Evolutionary conservation across 2,797 vertebrate genomes (phyloP).

Genomic region (Argentina silus): DNA sequence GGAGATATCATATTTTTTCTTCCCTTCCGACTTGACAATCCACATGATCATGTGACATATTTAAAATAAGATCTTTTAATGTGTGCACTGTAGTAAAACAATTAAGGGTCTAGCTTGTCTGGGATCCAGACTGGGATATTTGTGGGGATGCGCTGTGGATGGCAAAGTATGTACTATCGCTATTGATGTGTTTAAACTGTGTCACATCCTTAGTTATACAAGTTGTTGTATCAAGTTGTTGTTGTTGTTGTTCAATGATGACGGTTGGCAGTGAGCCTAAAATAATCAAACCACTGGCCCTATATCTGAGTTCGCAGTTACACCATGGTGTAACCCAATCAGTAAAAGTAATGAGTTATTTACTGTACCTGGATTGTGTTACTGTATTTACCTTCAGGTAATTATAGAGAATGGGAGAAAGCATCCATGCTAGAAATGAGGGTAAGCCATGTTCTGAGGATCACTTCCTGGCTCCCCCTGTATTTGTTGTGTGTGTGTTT

Average conservation of each 20-base stretch:
- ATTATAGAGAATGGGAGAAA: neutral
- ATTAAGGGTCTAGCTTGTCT: neutral
- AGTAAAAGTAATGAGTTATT: neutral
- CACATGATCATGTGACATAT: conserved; percentile 47
- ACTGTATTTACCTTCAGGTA: neutral
- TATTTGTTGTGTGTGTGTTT: too few species aligned
- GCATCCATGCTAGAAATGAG: neutral
- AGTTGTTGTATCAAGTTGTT: neutral
- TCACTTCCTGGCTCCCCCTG: too few species aligned
- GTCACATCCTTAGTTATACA: neutral
- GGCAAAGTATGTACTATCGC: neutral
- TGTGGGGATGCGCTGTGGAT: neutral
- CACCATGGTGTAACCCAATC: neutral
- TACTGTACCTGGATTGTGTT: neutral
- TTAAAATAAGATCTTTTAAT: conserved; percentile 49
- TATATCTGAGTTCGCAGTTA: neutral
- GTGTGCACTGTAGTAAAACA: conserved; percentile 12
- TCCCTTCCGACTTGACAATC: conserved; percentile 33
- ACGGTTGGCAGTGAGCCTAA: neutral
- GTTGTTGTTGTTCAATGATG: neutral
- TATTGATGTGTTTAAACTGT: neutral
- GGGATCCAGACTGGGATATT: neutral
- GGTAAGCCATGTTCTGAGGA: too few species aligned
- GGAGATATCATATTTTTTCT: conserved; percentile 24
- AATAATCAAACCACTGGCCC: neutral